Percentiles rank a stretch among this genome's conserved stretches.
These are phyloP conservation scores for Hirtodrosophila trivittata DNA, from an alignment of 2,888 invertebrate genomes.

Conservation along the genomic window DNA sequence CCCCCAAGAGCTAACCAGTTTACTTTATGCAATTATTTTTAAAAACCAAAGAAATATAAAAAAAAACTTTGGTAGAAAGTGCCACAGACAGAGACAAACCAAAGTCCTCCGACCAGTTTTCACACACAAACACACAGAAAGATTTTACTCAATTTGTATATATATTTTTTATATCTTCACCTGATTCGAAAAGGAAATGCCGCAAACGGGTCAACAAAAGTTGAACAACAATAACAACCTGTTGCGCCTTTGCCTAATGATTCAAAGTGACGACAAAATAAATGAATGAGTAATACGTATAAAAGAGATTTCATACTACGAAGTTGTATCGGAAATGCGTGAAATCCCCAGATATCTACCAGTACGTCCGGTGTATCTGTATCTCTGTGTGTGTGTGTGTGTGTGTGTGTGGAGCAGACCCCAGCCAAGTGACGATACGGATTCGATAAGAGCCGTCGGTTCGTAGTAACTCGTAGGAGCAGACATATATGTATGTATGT, in stretches of 20 bases:
- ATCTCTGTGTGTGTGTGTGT: neutral
- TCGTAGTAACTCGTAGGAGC: too few species aligned
- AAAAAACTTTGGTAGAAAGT: constrained; percentile 61
- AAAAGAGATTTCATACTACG: constrained; percentile 13
- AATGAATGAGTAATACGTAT: constrained; percentile 57
- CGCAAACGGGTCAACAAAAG: constrained; percentile 58
- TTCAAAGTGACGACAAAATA: constrained; percentile 49
- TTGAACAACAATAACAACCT: constrained; percentile 37
- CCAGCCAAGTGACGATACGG: neutral
- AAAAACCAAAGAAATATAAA: constrained; percentile 10
- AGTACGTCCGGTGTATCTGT: constrained; percentile 47
- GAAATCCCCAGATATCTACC: constrained; percentile 58
- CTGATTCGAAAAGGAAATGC: constrained; percentile 71
- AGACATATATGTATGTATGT: constrained; percentile 9
- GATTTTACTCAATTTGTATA: neutral
- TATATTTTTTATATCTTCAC: constrained; percentile 61
- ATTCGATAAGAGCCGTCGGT: constrained; percentile 12
- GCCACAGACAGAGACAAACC: constrained; percentile 36
- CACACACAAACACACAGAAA: constrained; percentile 20
- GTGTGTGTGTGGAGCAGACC: neutral
- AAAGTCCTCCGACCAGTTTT: constrained; percentile 69
- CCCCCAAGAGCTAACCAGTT: constrained; percentile 46
- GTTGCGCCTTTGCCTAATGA: constrained; percentile 51
- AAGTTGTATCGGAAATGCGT: constrained; percentile 59
- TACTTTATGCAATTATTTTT: constrained; percentile 45